phyloP scores from a whole-genome alignment of 2,888 invertebrate species.

The Xiphydria camelus region DNA sequence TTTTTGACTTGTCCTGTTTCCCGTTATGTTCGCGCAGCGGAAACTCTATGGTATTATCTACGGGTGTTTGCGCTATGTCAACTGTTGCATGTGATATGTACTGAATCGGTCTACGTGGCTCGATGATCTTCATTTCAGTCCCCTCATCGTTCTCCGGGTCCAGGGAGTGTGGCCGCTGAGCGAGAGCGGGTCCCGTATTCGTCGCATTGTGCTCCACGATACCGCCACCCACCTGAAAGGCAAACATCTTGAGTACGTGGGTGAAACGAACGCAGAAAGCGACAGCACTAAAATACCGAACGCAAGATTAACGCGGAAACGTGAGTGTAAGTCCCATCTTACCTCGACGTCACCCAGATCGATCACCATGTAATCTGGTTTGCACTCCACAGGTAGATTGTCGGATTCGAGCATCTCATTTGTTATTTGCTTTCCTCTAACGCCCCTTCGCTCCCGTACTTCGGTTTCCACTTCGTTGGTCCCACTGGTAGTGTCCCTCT shows the following conservation, averaged over 20 bases:
- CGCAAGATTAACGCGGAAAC: no score
- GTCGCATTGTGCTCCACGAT: conserved; percentile 44
- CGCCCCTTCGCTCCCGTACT: conserved; percentile 36
- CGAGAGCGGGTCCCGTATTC: conserved; percentile 39
- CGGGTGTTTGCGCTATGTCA: conserved; percentile 48
- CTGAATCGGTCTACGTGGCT: conserved; percentile 48
- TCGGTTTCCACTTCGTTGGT: conserved; percentile 32
- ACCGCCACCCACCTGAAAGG: conserved; percentile 36
- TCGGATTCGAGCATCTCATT: conserved; percentile 56
- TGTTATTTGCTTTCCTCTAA: conserved; percentile 46
- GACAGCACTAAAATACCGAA: no score
- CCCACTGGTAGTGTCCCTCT: conserved; percentile 24
- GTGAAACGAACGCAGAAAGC: no score
- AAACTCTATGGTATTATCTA: conserved; percentile 51
- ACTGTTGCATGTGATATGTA: conserved; percentile 49
- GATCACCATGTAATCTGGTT: conserved; percentile 58
- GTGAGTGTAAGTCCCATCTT: no score
- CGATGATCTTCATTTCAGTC: conserved; percentile 56
- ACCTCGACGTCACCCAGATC: conserved; percentile 57
- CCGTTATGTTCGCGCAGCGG: conserved; percentile 46
- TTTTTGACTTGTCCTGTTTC: conserved; percentile 49
- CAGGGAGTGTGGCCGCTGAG: conserved; percentile 42
- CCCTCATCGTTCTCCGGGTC: conserved; percentile 53
- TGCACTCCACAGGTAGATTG: conserved; percentile 52
- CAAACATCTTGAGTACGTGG: background rate